Conservation (phyloP, 2,888 invertebrate genomes). For the Portevinia maculata region DNA sequence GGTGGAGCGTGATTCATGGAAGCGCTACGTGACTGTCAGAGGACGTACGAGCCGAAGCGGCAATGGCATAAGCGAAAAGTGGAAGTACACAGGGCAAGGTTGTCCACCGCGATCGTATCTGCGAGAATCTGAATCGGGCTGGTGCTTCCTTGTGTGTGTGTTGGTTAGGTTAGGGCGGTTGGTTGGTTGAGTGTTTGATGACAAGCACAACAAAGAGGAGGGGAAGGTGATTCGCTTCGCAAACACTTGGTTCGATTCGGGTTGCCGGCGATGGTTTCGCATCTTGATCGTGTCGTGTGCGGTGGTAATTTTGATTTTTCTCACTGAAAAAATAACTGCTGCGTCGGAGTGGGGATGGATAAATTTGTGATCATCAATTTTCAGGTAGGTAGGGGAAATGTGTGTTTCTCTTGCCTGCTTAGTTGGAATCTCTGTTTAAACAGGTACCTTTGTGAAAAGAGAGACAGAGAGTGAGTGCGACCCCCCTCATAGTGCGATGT, state of each 20-base stretch:
- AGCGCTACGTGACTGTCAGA: slow-evolving; percentile 66
- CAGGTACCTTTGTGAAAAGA: slow-evolving; percentile 36
- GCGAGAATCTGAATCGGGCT: slow-evolving; percentile 23
- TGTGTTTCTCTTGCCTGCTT: slow-evolving; percentile 20
- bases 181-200: slow-evolving; percentile 7
- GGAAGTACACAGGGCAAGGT: slow-evolving; percentile 74
- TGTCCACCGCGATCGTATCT: slow-evolving; percentile 49
- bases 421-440: slow-evolving; percentile 21
- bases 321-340: slow-evolving; percentile 20
- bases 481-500: background rate
- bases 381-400: slow-evolving; percentile 62
- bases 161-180: slow-evolving; percentile 56
- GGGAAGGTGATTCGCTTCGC: slow-evolving; percentile 53
- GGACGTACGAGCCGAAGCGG: slow-evolving; percentile 40
- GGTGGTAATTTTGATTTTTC: slow-evolving; percentile 64
- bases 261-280: slow-evolving; percentile 53
- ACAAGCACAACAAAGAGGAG: slow-evolving; percentile 3
- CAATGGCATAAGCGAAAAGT: slow-evolving; percentile 43
- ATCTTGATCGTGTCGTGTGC: slow-evolving; percentile 69
- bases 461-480: background rate
- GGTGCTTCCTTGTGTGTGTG: slow-evolving; percentile 21
- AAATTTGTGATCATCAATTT: slow-evolving; percentile 45
- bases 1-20: slow-evolving; percentile 70
- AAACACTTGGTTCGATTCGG: slow-evolving; percentile 55
- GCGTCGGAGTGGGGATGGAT: slow-evolving; percentile 62